Base-by-base conservation (phyloP, 1,140 invertebrate genomes). In the Drosophila elegans region DNA sequence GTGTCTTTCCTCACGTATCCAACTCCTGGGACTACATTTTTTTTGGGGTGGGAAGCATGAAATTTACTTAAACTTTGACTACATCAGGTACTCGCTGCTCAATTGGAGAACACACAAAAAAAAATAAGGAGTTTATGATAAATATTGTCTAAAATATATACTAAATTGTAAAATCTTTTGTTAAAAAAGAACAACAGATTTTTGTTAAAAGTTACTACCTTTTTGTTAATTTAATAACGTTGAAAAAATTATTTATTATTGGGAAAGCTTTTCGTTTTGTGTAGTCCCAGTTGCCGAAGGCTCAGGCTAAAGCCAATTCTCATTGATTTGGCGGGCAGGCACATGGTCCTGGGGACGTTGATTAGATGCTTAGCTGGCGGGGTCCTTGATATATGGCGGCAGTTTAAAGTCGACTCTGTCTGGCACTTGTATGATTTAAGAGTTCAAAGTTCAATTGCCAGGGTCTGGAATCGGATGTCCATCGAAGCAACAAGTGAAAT, bases 381-480 rank as follows among this genome's bases (percentile, higher is more conserved):
- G 74, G 39, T 46, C 36, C 44, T 68, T 83, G 82, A 86, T 86
- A 86, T 82, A 88, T 86, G 82, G 79, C 69, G 42, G 54, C 77
- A 54, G 73, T 84, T 77, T 79, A 45, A 74, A 71, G 56, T 56
- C 3, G 52, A 66, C 55, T 74, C 48, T 42, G 81, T 77, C 68
- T 71, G 68, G 63, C 82, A 61, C 41, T 69, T 78, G 76, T 74
- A 81, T 86, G 78, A 68, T 88, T 86, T 88, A 88, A 51, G 75
- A 60, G 76, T 84, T 88, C 84, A 88, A 90, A 64, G 76, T 78
- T 78, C 74, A 56, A 13, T 4, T 61, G 39, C 21, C n/a, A 11
- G 3, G 29, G 4, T 3, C 21, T 27, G 21, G 41, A 2, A 59
- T 1, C 27, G 39, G 42, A 63, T 54, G 52, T 11, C 57, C 55